Base-by-base conservation (phyloP, 2,113 vertebrate genomes). In the Irena cyanogastra region DNA sequence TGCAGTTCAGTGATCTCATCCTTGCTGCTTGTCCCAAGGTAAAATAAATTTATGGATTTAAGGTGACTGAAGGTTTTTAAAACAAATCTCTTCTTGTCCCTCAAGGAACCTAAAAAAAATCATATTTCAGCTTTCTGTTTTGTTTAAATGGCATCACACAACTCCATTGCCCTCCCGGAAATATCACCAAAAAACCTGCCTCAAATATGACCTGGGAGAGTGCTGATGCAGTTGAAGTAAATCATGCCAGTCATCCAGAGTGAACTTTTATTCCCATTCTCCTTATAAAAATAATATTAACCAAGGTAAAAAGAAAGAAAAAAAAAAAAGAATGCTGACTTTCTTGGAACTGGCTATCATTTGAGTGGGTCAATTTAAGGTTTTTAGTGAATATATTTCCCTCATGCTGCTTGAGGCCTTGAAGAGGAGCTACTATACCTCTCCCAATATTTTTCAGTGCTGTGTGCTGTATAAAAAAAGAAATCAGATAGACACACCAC, bases 211-310 rank as follows among this genome's bases (percentile, higher is more conserved):
- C 30, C 89, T 95, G 64, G 16, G 87, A 83, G 84, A 93, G 44
- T 64, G 85, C 75, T 95, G 85, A 78, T 87, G 87, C 54, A 86
- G 66, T 85, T 41, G 59, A 83, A 88, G 87, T 92, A 95, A 94
- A 96, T 91, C 83, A 93, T 8, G 1, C 30, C 1, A 2, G 66
- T 91, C 85, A 86, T 93, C 68, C 90, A 81, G 41, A 94, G 60
- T 53, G 88, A 92, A 75, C 85, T 85, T 57, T 41, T 93, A 96
- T 93, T 95, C 90, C 94, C 92, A 87, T 94, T 93, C 76, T 93
- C 60, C 93, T 78, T 97, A 80, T 95, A 90, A 95, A 95, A 94
- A 90, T 54, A 92, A 89, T 95, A 87, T 91, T 94, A 91, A 78
- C 56, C 39, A 28, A 66, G 59, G 68, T n/a, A 71, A 91, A 76